A percentile compares a stretch with the other conserved stretches of the same genome.
Evolutionary conservation across 2,113 vertebrate genomes (phyloP).

Genomic region (Campylomormyrus numenius): DNA sequence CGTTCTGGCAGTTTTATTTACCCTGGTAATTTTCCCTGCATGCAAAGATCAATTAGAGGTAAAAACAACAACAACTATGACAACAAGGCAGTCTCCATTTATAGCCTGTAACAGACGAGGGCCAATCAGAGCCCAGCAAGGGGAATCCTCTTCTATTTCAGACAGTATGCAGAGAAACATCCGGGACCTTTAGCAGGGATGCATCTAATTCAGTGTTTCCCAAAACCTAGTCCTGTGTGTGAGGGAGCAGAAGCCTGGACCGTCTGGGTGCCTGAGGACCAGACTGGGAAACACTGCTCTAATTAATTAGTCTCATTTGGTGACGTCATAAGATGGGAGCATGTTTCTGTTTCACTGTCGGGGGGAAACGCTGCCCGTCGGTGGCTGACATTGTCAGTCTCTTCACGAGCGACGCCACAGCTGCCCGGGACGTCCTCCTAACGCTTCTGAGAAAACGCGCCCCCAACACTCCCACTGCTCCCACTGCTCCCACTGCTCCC

Average conservation of each 20-base stretch:
- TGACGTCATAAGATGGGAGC: neutral
- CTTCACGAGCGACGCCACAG: neutral
- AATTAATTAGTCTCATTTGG: neutral
- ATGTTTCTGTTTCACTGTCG: neutral
- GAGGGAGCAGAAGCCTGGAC: neutral
- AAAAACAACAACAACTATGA: neutral
- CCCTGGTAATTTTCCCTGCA: slow-evolving; percentile 12
- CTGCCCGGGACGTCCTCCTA: neutral
- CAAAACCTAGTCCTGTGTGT: neutral
- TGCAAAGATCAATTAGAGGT: slow-evolving; percentile 13
- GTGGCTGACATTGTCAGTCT: neutral
- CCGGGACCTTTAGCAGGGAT: slow-evolving; percentile 51
- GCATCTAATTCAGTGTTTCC: slow-evolving; percentile 43
- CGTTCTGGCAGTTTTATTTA: slow-evolving; percentile 47
- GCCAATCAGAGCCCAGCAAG: neutral
- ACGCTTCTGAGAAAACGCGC: neutral
- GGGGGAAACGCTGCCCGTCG: neutral
- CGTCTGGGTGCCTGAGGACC: neutral
- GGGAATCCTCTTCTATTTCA: slow-evolving; percentile 39
- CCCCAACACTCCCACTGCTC: neutral
- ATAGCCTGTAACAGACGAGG: neutral
- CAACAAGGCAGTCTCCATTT: neutral
- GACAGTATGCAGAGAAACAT: slow-evolving; percentile 50
- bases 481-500: no score
- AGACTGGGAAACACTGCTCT: neutral